phyloP scores from a whole-genome alignment of 1,140 invertebrate species.

The Periplaneta americana region DNA sequence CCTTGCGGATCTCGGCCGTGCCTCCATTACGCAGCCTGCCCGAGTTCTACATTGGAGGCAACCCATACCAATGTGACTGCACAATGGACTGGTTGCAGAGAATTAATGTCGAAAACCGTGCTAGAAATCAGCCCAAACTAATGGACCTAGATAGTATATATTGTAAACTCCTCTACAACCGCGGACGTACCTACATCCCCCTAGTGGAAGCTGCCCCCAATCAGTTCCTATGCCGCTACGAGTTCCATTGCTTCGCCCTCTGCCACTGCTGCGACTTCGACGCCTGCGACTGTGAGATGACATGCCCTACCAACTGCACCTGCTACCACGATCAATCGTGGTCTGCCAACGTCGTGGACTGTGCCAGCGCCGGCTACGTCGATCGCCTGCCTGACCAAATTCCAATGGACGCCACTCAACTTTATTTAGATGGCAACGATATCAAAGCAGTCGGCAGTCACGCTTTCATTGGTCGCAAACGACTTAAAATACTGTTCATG shows the following conservation, averaged over 20 bases:
- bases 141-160: constrained; percentile 85
- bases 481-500: constrained; percentile 76
- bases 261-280: constrained; percentile 87
- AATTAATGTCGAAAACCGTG: constrained; percentile 68
- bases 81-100: constrained; percentile 80
- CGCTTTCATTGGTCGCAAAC: constrained; percentile 85
- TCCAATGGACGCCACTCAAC: constrained; percentile 87
- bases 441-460: constrained; percentile 71
- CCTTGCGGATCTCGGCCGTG: constrained; percentile 74
- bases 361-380: constrained; percentile 67
- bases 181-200: constrained; percentile 70
- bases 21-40: constrained; percentile 70
- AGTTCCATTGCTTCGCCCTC: constrained; percentile 81
- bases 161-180: constrained; percentile 80
- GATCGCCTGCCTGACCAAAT: constrained; percentile 71
- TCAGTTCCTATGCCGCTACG: constrained; percentile 88
- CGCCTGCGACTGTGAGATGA: constrained; percentile 93
- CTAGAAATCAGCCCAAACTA: constrained; percentile 75
- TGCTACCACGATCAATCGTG: constrained; percentile 91
- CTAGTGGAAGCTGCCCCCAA: constrained; percentile 76
- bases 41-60: constrained; percentile 86
- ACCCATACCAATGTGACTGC: constrained; percentile 88
- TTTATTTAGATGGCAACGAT: constrained; percentile 87
- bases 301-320: constrained; percentile 83
- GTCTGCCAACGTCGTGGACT: constrained; percentile 89